These are phyloP conservation scores for Corythucha ciliata DNA, from an alignment of 2,888 invertebrate species.

Conservation along the genomic window DNA sequence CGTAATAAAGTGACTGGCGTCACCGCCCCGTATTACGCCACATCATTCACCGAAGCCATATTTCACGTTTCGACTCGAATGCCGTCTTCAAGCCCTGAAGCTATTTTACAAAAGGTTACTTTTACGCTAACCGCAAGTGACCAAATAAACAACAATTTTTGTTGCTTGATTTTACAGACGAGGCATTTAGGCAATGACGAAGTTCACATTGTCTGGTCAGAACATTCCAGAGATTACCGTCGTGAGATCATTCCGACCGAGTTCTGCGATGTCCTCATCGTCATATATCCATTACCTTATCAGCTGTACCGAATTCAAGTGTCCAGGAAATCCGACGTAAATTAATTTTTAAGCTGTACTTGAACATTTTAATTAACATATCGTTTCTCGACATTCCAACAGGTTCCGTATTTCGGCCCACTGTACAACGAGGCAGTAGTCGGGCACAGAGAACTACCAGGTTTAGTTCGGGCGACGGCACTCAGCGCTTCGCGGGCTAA, in stretches of 20 bases:
- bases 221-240: slow-evolving; percentile 89
- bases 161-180: slow-evolving; percentile 59
- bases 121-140: background rate
- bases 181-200: slow-evolving; percentile 96
- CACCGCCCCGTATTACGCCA: slow-evolving; percentile 90
- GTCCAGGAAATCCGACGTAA: slow-evolving; percentile 71
- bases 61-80: slow-evolving; percentile 98
- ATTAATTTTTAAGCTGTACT: background rate
- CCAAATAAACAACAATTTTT: background rate
- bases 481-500: slow-evolving; percentile 86
- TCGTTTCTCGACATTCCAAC: slow-evolving; percentile 30
- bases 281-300: slow-evolving; percentile 84
- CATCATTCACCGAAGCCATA: slow-evolving; percentile 85
- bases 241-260: slow-evolving; percentile 96
- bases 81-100: slow-evolving; percentile 81
- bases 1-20: slow-evolving; percentile 83
- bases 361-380: background rate
- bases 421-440: slow-evolving; percentile 86
- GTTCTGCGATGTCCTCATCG: slow-evolving; percentile 96
- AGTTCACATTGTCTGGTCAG: slow-evolving; percentile 98
- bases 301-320: slow-evolving; percentile 81
- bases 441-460: slow-evolving; percentile 62
- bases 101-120: slow-evolving; percentile 69
- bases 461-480: slow-evolving; percentile 80
- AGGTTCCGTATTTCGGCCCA: slow-evolving; percentile 91